Conservation (phyloP, 2,113 vertebrate species). For the Cryptotis parvus region DNA sequence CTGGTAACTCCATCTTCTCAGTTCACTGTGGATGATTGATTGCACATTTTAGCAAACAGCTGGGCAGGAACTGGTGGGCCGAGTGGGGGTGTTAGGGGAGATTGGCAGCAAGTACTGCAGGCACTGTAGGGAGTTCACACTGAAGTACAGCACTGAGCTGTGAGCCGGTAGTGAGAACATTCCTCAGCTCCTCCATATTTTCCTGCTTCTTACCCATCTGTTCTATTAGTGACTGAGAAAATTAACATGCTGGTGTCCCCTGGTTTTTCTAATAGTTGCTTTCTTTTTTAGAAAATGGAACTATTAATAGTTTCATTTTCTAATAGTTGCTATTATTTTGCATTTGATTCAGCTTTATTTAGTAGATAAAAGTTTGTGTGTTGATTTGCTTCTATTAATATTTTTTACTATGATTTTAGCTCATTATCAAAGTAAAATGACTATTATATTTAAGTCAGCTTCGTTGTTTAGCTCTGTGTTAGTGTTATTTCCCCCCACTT, state of each 20-base stretch:
- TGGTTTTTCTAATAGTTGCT: too few species aligned
- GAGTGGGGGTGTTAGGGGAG: neutral
- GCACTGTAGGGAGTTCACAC: neutral
- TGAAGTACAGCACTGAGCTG: neutral
- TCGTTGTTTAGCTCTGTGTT: neutral
- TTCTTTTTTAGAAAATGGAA: too few species aligned
- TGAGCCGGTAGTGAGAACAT: neutral
- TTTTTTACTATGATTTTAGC: neutral
- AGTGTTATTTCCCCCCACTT: neutral
- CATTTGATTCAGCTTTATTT: conserved; percentile 7
- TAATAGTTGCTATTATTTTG: neutral
- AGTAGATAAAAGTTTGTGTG: neutral
- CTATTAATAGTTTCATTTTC: neutral
- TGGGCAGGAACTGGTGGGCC: neutral
- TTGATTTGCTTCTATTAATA: conserved; percentile 23
- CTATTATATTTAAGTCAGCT: neutral
- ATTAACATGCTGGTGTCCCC: neutral
- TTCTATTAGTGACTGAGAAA: neutral
- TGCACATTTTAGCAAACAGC: neutral
- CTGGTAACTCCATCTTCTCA: neutral
- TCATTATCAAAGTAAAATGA: conserved; percentile 32
- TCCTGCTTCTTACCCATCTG: neutral
- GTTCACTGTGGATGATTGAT: neutral
- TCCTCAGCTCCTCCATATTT: neutral
- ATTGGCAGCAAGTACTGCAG: neutral